Evolutionary conservation across 2,797 vertebrate genomes (phyloP), one percentile per base, ranked within the genome.

Genomic region (Parotocinclus haroldoi): DNA sequence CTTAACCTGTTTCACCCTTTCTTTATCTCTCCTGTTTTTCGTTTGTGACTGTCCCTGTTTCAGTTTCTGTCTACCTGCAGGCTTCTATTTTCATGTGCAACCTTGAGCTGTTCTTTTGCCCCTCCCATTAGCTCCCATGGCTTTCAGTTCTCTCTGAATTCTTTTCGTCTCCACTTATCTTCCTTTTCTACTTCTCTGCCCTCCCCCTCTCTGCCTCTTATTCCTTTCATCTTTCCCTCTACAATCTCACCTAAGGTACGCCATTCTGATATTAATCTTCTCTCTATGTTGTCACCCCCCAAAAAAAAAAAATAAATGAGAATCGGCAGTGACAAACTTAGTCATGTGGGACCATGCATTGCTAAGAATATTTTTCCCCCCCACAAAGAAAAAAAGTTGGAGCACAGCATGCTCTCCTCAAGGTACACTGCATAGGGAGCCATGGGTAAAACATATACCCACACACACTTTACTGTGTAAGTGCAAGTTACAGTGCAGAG

Each of bases 11-110:
- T 57, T 57, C 38, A 55, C 51, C 19, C 55, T 57, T 60, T 45
- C 17, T 39, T 49, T 71, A 17, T 72, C 59, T 57, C 19, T 10
- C 55, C 55, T 46, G 53, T 48, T 51, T 51, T 69, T 10, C 48
- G 8, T 55, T 48, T 37, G 38, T 54, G 40, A 18, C 13, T 9
- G 14, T 11, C n/a, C 57, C 39, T 19, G 12, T 39, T 58, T 52
- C 50, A 60, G 14, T 27, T 63, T 63, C 54, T 42, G 46, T 71
- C 56, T 57, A 63, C 57, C 45, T 61, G 55, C 58, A 45, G 69
- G 10, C 68, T 59, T 17, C 11, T 53, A 53, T 68, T 68, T 54
- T 60, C 70, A 69, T 69, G 61, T 70, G 60, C 37, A 75, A 67
- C 56, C 59, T 44, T 68, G 46, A 51, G 19, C 62, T 68, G 55